phyloP scores from a whole-genome alignment of 2,888 invertebrate genomes.

The Oeneis ivallda region DNA sequence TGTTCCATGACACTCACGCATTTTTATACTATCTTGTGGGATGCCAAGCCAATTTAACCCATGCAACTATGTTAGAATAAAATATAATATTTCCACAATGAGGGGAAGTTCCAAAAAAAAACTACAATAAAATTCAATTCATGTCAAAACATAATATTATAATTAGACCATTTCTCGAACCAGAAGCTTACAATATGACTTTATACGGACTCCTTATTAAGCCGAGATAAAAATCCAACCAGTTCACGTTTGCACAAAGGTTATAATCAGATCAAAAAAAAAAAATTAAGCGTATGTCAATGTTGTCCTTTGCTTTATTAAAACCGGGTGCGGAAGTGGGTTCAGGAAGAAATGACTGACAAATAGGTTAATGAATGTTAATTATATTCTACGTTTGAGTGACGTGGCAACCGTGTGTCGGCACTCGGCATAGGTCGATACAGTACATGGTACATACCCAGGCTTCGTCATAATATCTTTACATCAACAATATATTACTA shows the following conservation, averaged over 20 bases:
- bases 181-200: neutral
- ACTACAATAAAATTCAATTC: no score
- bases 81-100: no score
- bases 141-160: neutral
- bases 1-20: no score
- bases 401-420: constrained; percentile 16
- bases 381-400: constrained; percentile 37
- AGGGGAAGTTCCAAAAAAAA: no score
- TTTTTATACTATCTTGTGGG: no score
- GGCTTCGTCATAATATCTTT: neutral
- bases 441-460: no score
- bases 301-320: constrained; percentile 26
- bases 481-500: no score
- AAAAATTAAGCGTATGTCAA: constrained; percentile 18
- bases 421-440: neutral
- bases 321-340: constrained; percentile 42
- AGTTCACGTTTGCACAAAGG: neutral
- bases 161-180: neutral
- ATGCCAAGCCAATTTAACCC: no score
- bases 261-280: constrained; percentile 13
- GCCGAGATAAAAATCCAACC: neutral
- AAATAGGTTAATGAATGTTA: constrained; percentile 42
- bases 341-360: constrained; percentile 40
- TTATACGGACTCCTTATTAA: constrained; percentile 1
- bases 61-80: no score